Percentiles rank a stretch among this genome's conserved stretches.
These are phyloP conservation scores for Pristionchus maxplancki DNA, from an alignment of 2,888 invertebrate species.

Conservation along the genomic window DNA sequence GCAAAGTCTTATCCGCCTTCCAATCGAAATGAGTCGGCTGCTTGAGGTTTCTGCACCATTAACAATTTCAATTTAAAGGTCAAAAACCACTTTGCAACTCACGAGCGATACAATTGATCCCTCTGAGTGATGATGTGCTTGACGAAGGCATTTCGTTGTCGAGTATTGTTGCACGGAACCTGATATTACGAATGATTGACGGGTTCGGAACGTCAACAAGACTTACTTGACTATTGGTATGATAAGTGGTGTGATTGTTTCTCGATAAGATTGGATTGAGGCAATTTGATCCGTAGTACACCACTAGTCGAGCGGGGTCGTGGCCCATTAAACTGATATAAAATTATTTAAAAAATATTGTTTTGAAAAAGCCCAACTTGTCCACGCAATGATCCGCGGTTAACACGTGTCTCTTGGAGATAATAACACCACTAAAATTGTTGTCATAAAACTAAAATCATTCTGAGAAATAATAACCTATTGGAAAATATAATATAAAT, in stretches of 20 bases:
- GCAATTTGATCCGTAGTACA: background rate
- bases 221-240: background rate
- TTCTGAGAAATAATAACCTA: too few species aligned
- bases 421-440: background rate
- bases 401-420: background rate
- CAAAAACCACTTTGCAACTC: background rate
- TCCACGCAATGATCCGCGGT: background rate
- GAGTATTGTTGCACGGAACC: background rate
- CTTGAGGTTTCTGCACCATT: background rate
- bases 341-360: background rate
- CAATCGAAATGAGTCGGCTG: background rate
- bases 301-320: background rate
- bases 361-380: background rate
- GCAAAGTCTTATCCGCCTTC: background rate
- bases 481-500: too few species aligned
- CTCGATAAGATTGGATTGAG: background rate
- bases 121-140: background rate
- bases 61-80: too few species aligned
- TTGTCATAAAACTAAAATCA: background rate
- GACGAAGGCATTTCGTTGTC: background rate
- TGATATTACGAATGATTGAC: background rate
- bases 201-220: background rate
- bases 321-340: background rate
- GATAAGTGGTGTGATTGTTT: background rate
- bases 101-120: background rate